A percentile compares a stretch with the other conserved stretches of the same genome.
Evolutionary conservation across 2,888 invertebrate species (phyloP).

Genomic region (Spilarctia lutea): DNA sequence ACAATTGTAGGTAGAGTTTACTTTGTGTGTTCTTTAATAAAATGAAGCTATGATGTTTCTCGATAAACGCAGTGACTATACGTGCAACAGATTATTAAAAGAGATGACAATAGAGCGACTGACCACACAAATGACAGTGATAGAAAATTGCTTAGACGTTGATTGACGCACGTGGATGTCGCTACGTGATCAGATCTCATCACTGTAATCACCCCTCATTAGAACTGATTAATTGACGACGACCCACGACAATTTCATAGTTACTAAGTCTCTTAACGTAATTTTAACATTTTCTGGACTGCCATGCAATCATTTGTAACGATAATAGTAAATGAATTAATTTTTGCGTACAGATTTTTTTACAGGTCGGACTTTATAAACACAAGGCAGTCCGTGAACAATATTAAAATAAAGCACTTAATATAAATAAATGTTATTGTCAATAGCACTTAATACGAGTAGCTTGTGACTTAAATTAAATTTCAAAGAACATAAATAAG

Average conservation of each 20-base stretch:
- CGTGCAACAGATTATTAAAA: neutral
- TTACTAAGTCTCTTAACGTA: neutral
- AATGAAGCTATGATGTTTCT: neutral
- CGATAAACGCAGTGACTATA: neutral
- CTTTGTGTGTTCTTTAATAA: neutral
- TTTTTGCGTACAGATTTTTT: too few relatives aligned
- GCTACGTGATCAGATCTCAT: conserved; percentile 9
- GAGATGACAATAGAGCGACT: conserved; percentile 5
- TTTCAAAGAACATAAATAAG: too few relatives aligned
- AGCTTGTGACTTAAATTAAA: too few relatives aligned
- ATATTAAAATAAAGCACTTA: too few relatives aligned
- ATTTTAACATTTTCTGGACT: neutral
- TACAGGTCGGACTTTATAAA: too few relatives aligned
- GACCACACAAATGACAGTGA: neutral
- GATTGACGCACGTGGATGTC: conserved; percentile 13
- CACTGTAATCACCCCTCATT: conserved; percentile 7
- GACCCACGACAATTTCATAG: neutral
- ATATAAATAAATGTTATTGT: too few relatives aligned
- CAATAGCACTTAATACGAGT: too few relatives aligned
- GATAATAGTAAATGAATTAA: too few relatives aligned
- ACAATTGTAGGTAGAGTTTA: neutral
- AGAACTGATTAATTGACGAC: conserved; percentile 1
- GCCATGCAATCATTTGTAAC: too few relatives aligned
- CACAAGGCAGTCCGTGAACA: too few relatives aligned
- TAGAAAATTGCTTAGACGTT: conserved; percentile 3